phyloP scores from a whole-genome alignment of 2,797 vertebrate species.

The Channallabes apus region DNA sequence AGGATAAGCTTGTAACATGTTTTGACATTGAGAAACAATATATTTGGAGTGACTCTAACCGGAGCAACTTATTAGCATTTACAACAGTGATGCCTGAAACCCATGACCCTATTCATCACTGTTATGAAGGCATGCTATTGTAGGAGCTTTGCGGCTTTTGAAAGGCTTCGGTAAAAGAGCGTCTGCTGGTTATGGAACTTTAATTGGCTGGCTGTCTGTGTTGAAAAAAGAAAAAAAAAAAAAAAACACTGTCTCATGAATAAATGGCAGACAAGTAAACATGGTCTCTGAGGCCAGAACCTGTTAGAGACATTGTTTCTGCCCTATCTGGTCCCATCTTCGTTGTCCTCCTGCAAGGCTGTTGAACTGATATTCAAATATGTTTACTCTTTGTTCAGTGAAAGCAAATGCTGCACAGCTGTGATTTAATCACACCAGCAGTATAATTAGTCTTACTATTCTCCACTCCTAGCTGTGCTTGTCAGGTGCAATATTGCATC shows the following conservation, averaged over 20 bases:
- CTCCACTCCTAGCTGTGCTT: constrained; percentile 12
- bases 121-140: constrained; percentile 75
- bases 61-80: constrained; percentile 59
- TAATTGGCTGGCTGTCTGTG: constrained; percentile 79
- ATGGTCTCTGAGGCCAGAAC: not conserved
- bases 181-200: constrained; percentile 68
- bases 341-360: constrained; percentile 61
- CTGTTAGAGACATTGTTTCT: not conserved
- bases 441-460: constrained; percentile 35
- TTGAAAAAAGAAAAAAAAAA: constrained; percentile 53
- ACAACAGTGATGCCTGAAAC: constrained; percentile 61
- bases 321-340: constrained; percentile 55
- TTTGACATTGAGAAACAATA: constrained; percentile 43
- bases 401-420: constrained; percentile 46
- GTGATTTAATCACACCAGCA: constrained; percentile 37
- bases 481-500: constrained; percentile 17
- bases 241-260: constrained; percentile 72
- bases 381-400: constrained; percentile 38
- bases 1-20: constrained; percentile 41
- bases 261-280: constrained; percentile 73
- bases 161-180: constrained; percentile 69
- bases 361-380: constrained; percentile 53
- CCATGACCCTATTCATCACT: constrained; percentile 72
- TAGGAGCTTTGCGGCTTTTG: constrained; percentile 61
- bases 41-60: constrained; percentile 40